Evolutionary conservation across 2,113 vertebrate species (phyloP).

Genomic region (Tenebrosternarchus preto): DNA sequence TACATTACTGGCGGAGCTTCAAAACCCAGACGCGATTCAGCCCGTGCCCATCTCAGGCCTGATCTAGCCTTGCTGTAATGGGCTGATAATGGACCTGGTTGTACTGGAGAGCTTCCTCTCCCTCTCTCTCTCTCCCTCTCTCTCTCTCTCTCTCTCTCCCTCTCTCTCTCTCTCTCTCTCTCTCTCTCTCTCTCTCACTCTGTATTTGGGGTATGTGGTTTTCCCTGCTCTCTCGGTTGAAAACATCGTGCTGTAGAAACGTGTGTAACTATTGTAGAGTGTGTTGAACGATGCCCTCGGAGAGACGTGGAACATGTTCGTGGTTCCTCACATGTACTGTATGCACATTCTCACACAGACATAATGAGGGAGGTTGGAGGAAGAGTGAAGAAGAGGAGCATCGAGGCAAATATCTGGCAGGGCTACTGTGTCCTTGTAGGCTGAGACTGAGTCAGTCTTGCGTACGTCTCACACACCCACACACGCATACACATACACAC

Average conservation of each 20-base stretch:
- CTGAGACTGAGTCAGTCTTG: slow-evolving; percentile 34
- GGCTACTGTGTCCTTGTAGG: neutral
- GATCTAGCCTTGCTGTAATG: slow-evolving; percentile 55
- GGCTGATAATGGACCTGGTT: slow-evolving; percentile 51
- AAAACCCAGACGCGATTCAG: slow-evolving; percentile 63
- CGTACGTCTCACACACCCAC: slow-evolving; percentile 8
- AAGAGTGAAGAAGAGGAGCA: neutral
- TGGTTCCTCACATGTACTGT: neutral
- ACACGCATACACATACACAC: neutral
- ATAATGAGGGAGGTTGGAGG: neutral
- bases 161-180: too few species aligned
- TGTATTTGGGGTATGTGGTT: neutral
- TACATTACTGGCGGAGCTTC: slow-evolving; percentile 62
- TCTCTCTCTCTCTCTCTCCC: neutral
- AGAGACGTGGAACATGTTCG: neutral
- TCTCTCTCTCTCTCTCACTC: too few species aligned
- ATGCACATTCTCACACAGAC: neutral
- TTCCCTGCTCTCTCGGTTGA: neutral
- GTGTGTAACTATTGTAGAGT: slow-evolving; percentile 32
- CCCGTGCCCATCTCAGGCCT: slow-evolving; percentile 57
- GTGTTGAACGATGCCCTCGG: neutral
- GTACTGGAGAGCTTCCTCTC: neutral
- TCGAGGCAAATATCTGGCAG: too few species aligned
- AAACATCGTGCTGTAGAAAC: slow-evolving; percentile 9
- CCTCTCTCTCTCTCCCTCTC: neutral